Evolutionary conservation across 2,113 vertebrate genomes (phyloP).

Genomic region (Bubo blakistoni): DNA sequence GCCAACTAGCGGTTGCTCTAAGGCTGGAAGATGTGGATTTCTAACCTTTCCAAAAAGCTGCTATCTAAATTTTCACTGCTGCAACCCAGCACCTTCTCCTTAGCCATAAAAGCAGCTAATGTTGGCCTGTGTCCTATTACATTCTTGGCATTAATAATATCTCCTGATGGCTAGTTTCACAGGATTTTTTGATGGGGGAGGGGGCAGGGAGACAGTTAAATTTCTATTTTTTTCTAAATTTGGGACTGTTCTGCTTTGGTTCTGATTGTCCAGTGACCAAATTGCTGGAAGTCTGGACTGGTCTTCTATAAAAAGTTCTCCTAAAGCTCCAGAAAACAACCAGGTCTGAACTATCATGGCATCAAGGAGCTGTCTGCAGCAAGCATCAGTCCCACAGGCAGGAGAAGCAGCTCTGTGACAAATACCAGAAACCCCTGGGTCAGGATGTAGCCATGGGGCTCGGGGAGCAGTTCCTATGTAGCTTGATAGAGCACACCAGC

Average conservation of each 20-base stretch:
- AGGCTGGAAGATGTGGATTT: neutral
- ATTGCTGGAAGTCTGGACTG: neutral
- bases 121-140: neutral
- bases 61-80: neutral
- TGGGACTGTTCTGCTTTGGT: neutral
- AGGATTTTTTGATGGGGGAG: neutral
- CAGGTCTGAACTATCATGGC: neutral
- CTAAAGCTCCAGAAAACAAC: neutral
- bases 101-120: neutral
- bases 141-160: neutral
- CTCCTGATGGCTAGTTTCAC: neutral
- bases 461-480: fast-evolving
- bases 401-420: neutral
- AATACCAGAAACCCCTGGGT: neutral
- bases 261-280: neutral
- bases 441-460: neutral
- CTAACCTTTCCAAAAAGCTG: neutral
- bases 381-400: neutral
- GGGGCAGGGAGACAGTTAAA: neutral
- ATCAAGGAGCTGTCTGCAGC: neutral
- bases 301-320: neutral
- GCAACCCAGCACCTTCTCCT: neutral
- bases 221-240: neutral
- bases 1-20: neutral
- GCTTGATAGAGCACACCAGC: fast-evolving